Base-by-base conservation (phyloP, 1,140 invertebrate species). In the Nymphalis io region DNA sequence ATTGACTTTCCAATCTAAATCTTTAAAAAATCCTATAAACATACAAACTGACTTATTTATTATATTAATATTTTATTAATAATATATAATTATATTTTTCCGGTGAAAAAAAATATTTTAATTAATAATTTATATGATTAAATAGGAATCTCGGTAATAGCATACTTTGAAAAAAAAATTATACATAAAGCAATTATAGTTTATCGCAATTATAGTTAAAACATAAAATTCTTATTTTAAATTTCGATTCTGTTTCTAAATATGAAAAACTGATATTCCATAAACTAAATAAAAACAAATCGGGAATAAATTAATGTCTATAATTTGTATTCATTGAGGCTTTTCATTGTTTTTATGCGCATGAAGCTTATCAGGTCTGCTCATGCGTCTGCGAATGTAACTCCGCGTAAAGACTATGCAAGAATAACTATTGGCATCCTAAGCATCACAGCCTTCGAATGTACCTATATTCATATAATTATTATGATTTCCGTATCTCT, bases 401-500 rank as follows among this genome's bases (percentile, higher is more conserved):
- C 65, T 46, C 60, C 42, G 60, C 33, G n/a, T 44, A 18, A 48
- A 38, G 61, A 63, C 61, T 63, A 55, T 40, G 27, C 33, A 55
- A 55, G 48, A 60, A 68, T 61, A 61, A 57, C 27, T 63, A 69
- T 59, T 64, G 67, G 67, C 61, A 73, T 64, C 58, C 57, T 40
- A 73, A 63, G 58, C 39, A 73, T 60, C 16, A 51, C 38, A 59
- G 53, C 71, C 61, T 60, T 73, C 61, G 44, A 64, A 51, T 65
- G 39, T 33, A 63, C 13, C 53, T 65, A 46, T 39, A 69, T 65
- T 64, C 60, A 60, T 73, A 65, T 79, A 77, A 79, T 78, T 80
- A 76, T 62, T 74, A 64, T 74, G 55, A 78, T 75, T 80, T 82
- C 80, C 79, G 80, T 59, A 79, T 23, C 39, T 70, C 59, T 64